Evolutionary conservation across 2,113 vertebrate species (phyloP), one percentile per base, ranked within the genome.

Genomic region (Dipodomys merriami): DNA sequence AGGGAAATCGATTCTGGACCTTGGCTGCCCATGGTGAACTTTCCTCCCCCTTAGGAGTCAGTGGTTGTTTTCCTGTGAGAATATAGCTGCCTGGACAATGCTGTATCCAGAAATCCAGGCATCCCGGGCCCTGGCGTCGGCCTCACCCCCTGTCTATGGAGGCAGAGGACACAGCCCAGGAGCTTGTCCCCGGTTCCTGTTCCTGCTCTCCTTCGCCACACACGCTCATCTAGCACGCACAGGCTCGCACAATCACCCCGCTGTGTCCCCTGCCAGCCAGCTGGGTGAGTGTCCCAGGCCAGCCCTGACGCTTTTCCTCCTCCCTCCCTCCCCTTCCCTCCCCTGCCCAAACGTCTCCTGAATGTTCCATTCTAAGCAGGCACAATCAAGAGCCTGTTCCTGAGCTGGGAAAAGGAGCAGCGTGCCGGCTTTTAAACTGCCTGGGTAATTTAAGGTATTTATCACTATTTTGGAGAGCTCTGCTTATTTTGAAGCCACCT

Each of bases 341-440:
- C 13, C 90, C 83, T 15, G 86, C 84, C 88, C 7, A 1, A 30
- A 33, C 93, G 91, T 87, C 85, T 85, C 90, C 93, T 96, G 94
- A 87, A 93, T 96, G 95, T 94, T 73, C 96, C 94, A 77, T 96
- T 96, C 95, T 93, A 89, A 97, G 29, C 67, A 22, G 94, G 91
- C 95, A 98, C 96, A 97, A 97, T 97, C 96, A 94, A 94, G 92
- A 97, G 95, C 92, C 97, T 97, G 97, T 98, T 97, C 93, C 96
- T 95, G 80, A 68, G 35, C 93, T 95, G 72, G 94, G 94, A 97
- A 97, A 97, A 96, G 93, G 83, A 96, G 96, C 94, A 27, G 0
- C 72, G 7, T 83, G 92, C 92, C 94, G 96, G 91, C 93, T 97
- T 57, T 93, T 95, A 96, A 96, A 96, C 95, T 94, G 76, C 30